Evolutionary conservation across 2,113 vertebrate species (phyloP), one percentile per base, ranked within the genome.

Genomic region (Podarcis muralis): DNA sequence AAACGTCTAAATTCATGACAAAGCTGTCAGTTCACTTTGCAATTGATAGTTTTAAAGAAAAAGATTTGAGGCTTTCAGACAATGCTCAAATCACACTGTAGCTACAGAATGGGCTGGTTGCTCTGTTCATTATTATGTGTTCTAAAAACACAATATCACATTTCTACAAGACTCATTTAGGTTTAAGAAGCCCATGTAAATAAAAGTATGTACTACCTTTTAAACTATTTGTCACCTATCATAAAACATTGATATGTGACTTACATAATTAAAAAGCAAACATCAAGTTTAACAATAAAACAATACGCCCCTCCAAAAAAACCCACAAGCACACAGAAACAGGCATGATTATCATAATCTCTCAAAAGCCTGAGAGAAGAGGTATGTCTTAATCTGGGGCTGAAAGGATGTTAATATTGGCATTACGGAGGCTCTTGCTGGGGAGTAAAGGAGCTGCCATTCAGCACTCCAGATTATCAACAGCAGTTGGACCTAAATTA

Each of bases 111-210:
- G 11, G 84, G 16, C 23, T 27, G 25, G 48, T 9, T 81, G 0
- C 88, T 53, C 18, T 89, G 86, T 62, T 62, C 18, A 62, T 62
- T 62, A 53, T 53, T 11, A 53, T 48, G 89, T 68, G 86, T 48
- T 13, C 18, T 12, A 75, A 83, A 40, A 75, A 78, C 89, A 92
- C 27, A 25, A 23, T 0, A 83, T 65, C 59, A 81, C 16, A 15
- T 37, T 90, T 35, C 65, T 68, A 87, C 80, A 75, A 81, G 88
- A 81, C 92, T 71, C 94, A 40, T 74, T 84, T 88, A 43, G 69
- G 80, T 0, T 37, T 81, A n/a, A 6, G 48, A 57, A 59, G 48
- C 13, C 30, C n/a, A 7, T 20, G 32, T 37, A 32, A 35, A 75
- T 75, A 37, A 75, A 37, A 20, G 32, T 37, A 74, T 35, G 15